Evolutionary conservation across 2,888 invertebrate species (phyloP), one percentile per base, ranked within the genome.

Genomic region (Hyposoter dolosus): DNA sequence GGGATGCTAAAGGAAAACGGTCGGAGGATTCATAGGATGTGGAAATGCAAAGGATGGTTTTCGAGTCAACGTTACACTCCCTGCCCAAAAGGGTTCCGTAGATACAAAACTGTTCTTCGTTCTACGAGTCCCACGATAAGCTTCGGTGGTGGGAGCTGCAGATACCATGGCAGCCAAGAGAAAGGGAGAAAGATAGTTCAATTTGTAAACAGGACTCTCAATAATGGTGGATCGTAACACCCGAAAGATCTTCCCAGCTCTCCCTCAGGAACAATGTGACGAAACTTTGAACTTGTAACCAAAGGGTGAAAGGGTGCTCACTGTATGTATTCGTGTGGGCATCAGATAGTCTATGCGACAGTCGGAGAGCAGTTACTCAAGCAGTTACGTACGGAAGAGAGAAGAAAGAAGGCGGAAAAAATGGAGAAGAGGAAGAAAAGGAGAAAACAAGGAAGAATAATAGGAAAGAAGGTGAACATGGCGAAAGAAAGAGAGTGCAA

Each of bases 141-240:
- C 89, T 91, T 82, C 82, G 68, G 66, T 45, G n/a, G 56, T 69
- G 28, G 28, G 17, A 12, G 53, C 53, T 69, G 28, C 40, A 60
- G 43, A 28, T 45, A 56, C 60, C 60, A 72, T n/a, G 43, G 68
- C 53, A 60, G 69, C 60, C n/a, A 45, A 47, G 75, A 17, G 56
- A 40, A 28, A 35, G 35, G 68, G 71, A 43, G 53, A 28, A 50
- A 75, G 76, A 75, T 60, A 89, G 90, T 93, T 92, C 92, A 90
- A 93, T 93, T 92, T 92, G 93, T 93, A 93, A 93, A 93, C 93
- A 93, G 91, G 88, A 89, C 91, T 91, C 91, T 93, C 93, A 91
- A 93, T 93, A 93, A 93, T 92, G 91, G 90, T 88, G 88, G 90
- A 92, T 90, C 89, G 91, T 92, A 92, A 91, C 92, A 91, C 88